phyloP scores from a whole-genome alignment of 2,888 invertebrate species.

The Platycheirus rosarum region DNA sequence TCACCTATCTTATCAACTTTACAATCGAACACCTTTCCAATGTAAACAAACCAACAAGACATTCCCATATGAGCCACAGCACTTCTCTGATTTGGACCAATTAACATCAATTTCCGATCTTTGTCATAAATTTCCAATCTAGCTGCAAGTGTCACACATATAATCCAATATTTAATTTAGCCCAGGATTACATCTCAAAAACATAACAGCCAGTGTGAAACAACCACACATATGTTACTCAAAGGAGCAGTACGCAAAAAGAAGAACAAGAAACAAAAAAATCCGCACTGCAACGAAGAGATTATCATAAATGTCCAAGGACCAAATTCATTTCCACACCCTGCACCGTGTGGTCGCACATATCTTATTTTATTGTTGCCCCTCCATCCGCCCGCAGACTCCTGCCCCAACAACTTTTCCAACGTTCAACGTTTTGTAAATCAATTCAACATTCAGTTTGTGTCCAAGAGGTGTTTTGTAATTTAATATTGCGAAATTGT shows the following conservation, averaged over 20 bases:
- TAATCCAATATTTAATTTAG: constrained; percentile 65
- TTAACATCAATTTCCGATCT: constrained; percentile 62
- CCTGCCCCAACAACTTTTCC: neutral
- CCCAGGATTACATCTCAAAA: constrained; percentile 53
- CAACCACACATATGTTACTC: constrained; percentile 15
- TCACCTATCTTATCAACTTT: constrained; percentile 55
- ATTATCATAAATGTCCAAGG: constrained; percentile 73
- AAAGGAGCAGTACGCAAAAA: constrained; percentile 13
- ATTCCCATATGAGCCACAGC: constrained; percentile 17
- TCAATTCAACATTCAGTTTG: constrained; percentile 74
- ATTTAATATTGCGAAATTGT: constrained; percentile 74
- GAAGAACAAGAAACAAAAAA: constrained; percentile 28
- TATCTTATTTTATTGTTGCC: constrained; percentile 70
- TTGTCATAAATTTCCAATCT: constrained; percentile 67
- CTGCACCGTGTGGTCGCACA: constrained; percentile 73
- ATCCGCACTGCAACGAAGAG: constrained; percentile 43
- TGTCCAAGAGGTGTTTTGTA: constrained; percentile 74
- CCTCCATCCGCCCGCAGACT: constrained; percentile 9
- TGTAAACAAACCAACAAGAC: constrained; percentile 49
- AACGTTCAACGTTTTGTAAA: constrained; percentile 71
- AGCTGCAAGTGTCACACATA: constrained; percentile 63
- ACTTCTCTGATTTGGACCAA: constrained; percentile 67
- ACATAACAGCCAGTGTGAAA: constrained; percentile 27
- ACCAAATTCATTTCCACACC: constrained; percentile 73
- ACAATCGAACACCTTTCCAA: constrained; percentile 44